These are phyloP conservation scores for Nephrotoma guestfalica DNA, from an alignment of 2,888 invertebrate species.

Conservation along the genomic window DNA sequence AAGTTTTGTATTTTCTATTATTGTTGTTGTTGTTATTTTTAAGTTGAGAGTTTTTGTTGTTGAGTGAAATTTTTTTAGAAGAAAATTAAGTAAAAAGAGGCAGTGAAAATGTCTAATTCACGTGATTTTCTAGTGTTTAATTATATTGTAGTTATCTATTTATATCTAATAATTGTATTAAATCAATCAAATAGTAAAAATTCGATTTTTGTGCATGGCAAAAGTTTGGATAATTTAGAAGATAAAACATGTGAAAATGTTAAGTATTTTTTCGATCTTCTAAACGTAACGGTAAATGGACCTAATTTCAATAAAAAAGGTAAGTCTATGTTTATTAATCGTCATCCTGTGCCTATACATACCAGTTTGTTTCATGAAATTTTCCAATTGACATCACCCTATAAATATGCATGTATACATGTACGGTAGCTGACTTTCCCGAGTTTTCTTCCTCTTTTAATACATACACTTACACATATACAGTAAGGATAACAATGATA, in stretches of 20 bases:
- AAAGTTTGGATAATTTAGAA: constrained; percentile 1
- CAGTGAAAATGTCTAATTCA: neutral
- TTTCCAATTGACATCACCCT: neutral
- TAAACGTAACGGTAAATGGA: neutral
- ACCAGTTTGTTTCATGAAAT: neutral
- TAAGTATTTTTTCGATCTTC: neutral
- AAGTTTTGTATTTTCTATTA: neutral
- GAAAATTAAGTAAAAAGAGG: neutral
- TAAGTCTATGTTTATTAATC: neutral
- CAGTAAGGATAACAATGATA: neutral
- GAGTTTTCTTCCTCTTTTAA: neutral
- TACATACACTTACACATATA: neutral
- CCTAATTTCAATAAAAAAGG: neutral
- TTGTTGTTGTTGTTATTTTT: neutral
- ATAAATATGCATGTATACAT: neutral
- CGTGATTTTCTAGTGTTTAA: neutral
- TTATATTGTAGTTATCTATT: neutral
- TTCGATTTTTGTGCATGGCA: neutral
- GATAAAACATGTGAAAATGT: constrained; percentile 3
- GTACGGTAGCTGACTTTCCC: neutral
- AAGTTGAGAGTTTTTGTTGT: neutral
- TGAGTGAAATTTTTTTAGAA: neutral
- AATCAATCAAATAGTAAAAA: neutral
- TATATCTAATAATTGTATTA: neutral
- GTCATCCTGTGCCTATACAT: neutral